Evolutionary conservation across 2,797 vertebrate genomes (phyloP).

Genomic region (Rhinogobio ventralis): DNA sequence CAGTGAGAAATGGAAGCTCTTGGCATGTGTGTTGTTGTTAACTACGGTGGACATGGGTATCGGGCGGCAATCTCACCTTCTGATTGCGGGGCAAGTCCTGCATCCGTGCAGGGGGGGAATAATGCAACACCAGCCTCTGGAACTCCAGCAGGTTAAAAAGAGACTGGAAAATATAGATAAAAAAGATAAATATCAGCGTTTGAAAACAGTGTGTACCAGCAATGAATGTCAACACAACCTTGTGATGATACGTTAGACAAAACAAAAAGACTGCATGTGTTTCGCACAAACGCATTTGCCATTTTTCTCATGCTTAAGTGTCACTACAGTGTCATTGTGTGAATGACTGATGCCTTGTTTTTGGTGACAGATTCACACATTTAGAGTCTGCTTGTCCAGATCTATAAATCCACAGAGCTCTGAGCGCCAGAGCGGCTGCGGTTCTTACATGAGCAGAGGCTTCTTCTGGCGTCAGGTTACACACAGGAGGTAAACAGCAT

Average conservation of each 20-base stretch:
- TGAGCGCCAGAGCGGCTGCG: slow-evolving; percentile 29
- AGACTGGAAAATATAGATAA: slow-evolving; percentile 77
- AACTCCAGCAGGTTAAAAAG: slow-evolving; percentile 98
- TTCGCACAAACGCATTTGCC: background rate
- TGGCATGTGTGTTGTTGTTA: background rate
- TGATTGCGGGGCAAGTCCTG: slow-evolving; percentile 95
- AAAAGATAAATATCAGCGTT: background rate
- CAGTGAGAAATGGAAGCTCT: slow-evolving; percentile 10
- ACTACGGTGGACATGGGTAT: background rate
- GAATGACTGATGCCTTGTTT: slow-evolving; percentile 29
- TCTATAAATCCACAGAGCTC: slow-evolving; percentile 32
- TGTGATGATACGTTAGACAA: background rate
- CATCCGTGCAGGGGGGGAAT: slow-evolving; percentile 87
- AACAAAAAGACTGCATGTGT: background rate
- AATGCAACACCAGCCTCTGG: slow-evolving; percentile 96
- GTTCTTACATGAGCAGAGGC: slow-evolving; percentile 54
- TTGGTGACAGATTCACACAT: slow-evolving; percentile 38
- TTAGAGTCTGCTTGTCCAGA: background rate
- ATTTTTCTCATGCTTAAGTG: background rate
- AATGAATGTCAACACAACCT: slow-evolving; percentile 3
- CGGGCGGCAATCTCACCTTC: slow-evolving; percentile 83
- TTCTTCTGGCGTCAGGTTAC: slow-evolving; percentile 68
- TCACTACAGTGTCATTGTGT: background rate
- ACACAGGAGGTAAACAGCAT: slow-evolving; percentile 73
- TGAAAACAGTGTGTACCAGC: background rate